phyloP scores from a whole-genome alignment of 2,888 invertebrate species.

The Drosophila picticornis region DNA sequence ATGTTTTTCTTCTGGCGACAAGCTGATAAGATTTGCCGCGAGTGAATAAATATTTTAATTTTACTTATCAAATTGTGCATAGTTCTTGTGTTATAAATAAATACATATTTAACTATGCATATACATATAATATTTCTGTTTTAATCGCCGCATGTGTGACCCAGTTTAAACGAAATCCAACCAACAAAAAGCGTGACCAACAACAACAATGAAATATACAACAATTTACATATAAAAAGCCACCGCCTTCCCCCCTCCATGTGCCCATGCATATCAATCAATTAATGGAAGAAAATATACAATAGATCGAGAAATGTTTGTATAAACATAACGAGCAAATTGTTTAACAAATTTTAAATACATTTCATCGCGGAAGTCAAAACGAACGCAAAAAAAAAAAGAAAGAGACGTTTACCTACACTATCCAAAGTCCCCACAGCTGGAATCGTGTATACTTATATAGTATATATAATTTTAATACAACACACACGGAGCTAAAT shows the following conservation, averaged over 20 bases:
- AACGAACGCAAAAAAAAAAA: constrained; percentile 8
- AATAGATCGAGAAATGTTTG: constrained; percentile 61
- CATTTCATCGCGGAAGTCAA: constrained; percentile 41
- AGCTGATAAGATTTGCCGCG: constrained; percentile 70
- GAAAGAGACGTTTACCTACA: constrained; percentile 33
- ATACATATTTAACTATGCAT: constrained; percentile 12
- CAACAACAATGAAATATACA: constrained; percentile 47
- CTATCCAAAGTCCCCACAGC: constrained; percentile 1
- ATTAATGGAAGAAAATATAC: constrained; percentile 53
- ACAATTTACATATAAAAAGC: constrained; percentile 55
- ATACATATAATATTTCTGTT: constrained; percentile 55
- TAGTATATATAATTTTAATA: constrained; percentile 27
- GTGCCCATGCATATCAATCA: constrained; percentile 71
- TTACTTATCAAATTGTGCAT: constrained; percentile 66
- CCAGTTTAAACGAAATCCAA: constrained; percentile 61
- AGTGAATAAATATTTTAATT: constrained; percentile 33
- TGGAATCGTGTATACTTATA: constrained; percentile 34
- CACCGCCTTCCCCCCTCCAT: constrained; percentile 16
- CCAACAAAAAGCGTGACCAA: constrained; percentile 51
- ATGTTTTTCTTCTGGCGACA: constrained; percentile 42
- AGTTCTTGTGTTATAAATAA: constrained; percentile 52
- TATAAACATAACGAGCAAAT: constrained; percentile 49
- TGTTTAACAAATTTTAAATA: constrained; percentile 32
- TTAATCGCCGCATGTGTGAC: constrained; percentile 80
- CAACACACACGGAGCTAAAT: constrained; percentile 8